Conservation (phyloP, 2,797 vertebrate species). For the Cottoperca gobio region DNA sequence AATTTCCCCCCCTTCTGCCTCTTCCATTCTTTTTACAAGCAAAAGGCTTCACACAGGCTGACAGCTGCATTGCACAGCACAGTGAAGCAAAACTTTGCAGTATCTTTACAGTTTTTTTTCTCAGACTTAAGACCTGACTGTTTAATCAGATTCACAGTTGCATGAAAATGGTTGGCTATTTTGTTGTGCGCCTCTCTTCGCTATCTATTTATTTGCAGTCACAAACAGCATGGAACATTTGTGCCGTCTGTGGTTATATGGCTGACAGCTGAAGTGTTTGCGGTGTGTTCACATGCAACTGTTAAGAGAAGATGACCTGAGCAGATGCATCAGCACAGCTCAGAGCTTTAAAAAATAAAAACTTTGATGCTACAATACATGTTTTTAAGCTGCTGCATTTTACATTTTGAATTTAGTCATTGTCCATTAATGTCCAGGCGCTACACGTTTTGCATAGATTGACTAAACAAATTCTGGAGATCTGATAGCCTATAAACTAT, state of each 20-base stretch:
- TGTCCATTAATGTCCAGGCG: slow-evolving; percentile 13
- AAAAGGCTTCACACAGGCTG: slow-evolving; percentile 5
- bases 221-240: slow-evolving; percentile 1
- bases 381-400: background rate
- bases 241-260: background rate
- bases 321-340: background rate
- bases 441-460: slow-evolving; percentile 25
- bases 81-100: background rate
- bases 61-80: background rate
- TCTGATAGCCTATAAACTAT: slow-evolving; percentile 41
- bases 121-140: background rate
- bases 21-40: background rate
- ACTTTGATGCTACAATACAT: background rate
- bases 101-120: background rate
- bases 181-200: slow-evolving; percentile 3
- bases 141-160: slow-evolving; percentile 27
- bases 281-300: background rate
- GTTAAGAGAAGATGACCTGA: background rate
- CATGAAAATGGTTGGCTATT: background rate
- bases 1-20: slow-evolving; percentile 9
- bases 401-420: background rate
- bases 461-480: slow-evolving; percentile 36
- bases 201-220: slow-evolving; percentile 3
- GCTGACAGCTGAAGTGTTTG: background rate
- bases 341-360: background rate